Percentiles rank a stretch among this genome's conserved stretches.
These are phyloP conservation scores for Neostethus bicornis DNA, from an alignment of 2,797 vertebrate species.

Conservation along the genomic window DNA sequence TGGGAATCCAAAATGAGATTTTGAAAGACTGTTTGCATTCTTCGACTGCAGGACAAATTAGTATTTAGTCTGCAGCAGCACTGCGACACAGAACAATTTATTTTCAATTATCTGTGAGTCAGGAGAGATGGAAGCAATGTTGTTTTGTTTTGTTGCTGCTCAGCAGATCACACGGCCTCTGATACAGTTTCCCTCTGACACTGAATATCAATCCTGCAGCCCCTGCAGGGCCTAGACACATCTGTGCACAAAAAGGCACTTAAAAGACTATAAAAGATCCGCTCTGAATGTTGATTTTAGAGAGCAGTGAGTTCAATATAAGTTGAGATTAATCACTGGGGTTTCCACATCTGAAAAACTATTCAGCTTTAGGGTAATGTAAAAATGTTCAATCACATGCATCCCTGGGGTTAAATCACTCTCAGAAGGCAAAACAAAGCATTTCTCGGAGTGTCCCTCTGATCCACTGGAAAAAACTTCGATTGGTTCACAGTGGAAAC, in stretches of 20 bases:
- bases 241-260: constrained; percentile 39
- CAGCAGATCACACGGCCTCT: constrained; percentile 50
- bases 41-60: constrained; percentile 72
- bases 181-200: constrained; percentile 58
- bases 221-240: constrained; percentile 38
- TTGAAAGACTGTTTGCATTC: constrained; percentile 33
- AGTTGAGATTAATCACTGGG: constrained; percentile 1
- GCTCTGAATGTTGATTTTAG: constrained; percentile 24
- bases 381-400: constrained; percentile 30
- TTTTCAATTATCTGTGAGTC: constrained; percentile 77
- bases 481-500: constrained; percentile 42
- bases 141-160: constrained; percentile 62
- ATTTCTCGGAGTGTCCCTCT: constrained; percentile 3
- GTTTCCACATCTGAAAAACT: constrained; percentile 13
- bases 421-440: constrained; percentile 48
- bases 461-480: constrained; percentile 49
- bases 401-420: constrained; percentile 23
- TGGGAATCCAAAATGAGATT: constrained; percentile 31
- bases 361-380: constrained; percentile 4
- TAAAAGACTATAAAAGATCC: constrained; percentile 23
- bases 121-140: constrained; percentile 56
- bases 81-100: constrained; percentile 79
- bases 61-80: constrained; percentile 76
- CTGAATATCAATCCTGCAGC: constrained; percentile 48
- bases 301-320: background rate